Conservation (phyloP, 2,888 invertebrate genomes). For the Chymomyza caudatula region DNA sequence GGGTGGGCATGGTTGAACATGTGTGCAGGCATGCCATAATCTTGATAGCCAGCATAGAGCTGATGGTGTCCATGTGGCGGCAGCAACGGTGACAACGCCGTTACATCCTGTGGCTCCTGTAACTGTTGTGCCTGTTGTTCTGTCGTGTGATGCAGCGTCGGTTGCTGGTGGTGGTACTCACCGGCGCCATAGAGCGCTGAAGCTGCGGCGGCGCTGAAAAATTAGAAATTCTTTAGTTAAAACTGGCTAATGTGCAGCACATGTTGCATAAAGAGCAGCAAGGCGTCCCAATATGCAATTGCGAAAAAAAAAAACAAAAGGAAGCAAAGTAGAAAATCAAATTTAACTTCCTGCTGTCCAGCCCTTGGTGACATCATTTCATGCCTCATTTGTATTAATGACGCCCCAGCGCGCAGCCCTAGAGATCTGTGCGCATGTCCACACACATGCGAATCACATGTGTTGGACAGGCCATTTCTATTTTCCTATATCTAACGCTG, state of each 20-base stretch:
- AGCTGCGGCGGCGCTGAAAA: slow-evolving; percentile 54
- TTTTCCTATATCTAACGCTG: slow-evolving; percentile 25
- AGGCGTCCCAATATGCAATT: slow-evolving; percentile 13
- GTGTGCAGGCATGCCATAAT: slow-evolving; percentile 60
- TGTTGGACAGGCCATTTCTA: slow-evolving; percentile 55
- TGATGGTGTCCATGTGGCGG: slow-evolving; percentile 52
- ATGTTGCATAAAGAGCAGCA: slow-evolving; percentile 59
- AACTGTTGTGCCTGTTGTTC: background rate
- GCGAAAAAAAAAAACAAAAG: slow-evolving; percentile 12
- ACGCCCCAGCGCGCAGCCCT: slow-evolving; percentile 46
- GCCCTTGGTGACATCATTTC: slow-evolving; percentile 73
- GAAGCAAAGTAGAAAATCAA: slow-evolving; percentile 5
- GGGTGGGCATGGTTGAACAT: slow-evolving; percentile 42
- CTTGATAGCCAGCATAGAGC: slow-evolving; percentile 61
- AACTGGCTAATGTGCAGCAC: slow-evolving; percentile 44
- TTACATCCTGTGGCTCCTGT: slow-evolving; percentile 32
- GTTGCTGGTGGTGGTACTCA: slow-evolving; percentile 46
- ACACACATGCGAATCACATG: slow-evolving; percentile 67
- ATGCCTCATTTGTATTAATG: slow-evolving; percentile 72
- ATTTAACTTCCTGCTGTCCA: slow-evolving; percentile 56
- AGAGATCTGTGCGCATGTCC: slow-evolving; percentile 3
- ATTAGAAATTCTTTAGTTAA: slow-evolving; percentile 10
- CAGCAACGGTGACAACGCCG: slow-evolving; percentile 52
- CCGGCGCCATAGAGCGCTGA: slow-evolving; percentile 59
- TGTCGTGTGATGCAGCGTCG: background rate